Conservation (phyloP, 23 tunicate species). For the Trididemnum nubilum region DNA sequence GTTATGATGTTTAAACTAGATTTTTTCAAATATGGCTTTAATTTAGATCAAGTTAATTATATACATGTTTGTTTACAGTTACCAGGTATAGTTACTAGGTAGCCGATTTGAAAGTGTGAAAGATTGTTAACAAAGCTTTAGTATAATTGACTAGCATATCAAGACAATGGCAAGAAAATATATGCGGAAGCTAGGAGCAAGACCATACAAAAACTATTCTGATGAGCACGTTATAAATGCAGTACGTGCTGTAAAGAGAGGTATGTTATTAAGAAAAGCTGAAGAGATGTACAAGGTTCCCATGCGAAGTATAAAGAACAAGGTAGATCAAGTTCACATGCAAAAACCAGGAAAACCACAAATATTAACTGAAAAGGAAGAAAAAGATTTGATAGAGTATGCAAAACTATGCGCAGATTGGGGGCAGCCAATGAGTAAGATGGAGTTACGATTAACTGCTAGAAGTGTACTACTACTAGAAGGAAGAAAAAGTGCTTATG, state of each 20-base stretch:
- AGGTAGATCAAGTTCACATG: neutral
- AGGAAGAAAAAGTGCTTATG: neutral
- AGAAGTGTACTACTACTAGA: neutral
- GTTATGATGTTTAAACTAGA: too few relatives aligned
- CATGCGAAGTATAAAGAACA: neutral
- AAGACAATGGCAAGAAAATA: too few relatives aligned
- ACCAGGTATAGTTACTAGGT: too few relatives aligned
- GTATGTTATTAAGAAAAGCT: neutral
- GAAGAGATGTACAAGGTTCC: neutral
- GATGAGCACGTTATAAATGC: neutral
- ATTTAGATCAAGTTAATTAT: too few relatives aligned
- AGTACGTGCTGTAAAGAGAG: neutral
- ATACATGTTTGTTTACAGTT: too few relatives aligned
- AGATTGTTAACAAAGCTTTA: too few relatives aligned
- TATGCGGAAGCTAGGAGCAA: neutral
- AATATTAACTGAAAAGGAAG: neutral
- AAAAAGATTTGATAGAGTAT: neutral
- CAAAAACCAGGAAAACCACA: neutral
- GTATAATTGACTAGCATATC: too few relatives aligned
- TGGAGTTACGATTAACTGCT: neutral
- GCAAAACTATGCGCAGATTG: neutral
- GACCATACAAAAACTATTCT: neutral
- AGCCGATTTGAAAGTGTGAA: too few relatives aligned
- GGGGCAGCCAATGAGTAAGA: conserved; percentile 10
- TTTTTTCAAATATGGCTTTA: too few relatives aligned